These are phyloP conservation scores for Oikopleura albicans DNA, from an alignment of 23 tunicate species.

Conservation along the genomic window DNA sequence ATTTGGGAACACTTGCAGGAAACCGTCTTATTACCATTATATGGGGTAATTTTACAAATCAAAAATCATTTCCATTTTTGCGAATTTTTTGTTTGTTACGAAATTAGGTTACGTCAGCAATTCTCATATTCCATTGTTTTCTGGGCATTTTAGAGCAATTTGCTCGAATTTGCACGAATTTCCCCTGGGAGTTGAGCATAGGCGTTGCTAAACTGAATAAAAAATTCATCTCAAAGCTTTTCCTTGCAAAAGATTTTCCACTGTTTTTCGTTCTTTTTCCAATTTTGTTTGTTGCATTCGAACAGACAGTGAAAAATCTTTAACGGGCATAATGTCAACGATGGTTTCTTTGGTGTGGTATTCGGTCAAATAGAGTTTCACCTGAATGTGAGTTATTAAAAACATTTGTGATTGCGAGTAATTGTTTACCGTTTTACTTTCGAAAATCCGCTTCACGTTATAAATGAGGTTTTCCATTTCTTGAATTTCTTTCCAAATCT, in stretches of 20 bases:
- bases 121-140: too few relatives aligned
- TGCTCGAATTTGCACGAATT: too few relatives aligned
- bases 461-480: background rate
- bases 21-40: too few relatives aligned
- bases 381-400: background rate
- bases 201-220: too few relatives aligned
- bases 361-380: background rate
- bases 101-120: too few relatives aligned
- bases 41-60: too few relatives aligned
- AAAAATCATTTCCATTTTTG: too few relatives aligned
- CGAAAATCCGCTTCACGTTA: background rate
- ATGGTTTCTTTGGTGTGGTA: slow-evolving; percentile 8
- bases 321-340: background rate
- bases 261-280: background rate
- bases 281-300: background rate
- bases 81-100: too few relatives aligned
- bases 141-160: too few relatives aligned
- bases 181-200: too few relatives aligned
- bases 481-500: background rate
- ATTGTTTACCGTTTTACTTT: background rate
- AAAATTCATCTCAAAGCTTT: too few relatives aligned
- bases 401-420: background rate
- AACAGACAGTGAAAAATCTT: background rate
- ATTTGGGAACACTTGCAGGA: too few relatives aligned
- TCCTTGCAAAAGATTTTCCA: background rate